Evolutionary conservation across 2,888 invertebrate genomes (phyloP).

Genomic region (Oligia strigilis): DNA sequence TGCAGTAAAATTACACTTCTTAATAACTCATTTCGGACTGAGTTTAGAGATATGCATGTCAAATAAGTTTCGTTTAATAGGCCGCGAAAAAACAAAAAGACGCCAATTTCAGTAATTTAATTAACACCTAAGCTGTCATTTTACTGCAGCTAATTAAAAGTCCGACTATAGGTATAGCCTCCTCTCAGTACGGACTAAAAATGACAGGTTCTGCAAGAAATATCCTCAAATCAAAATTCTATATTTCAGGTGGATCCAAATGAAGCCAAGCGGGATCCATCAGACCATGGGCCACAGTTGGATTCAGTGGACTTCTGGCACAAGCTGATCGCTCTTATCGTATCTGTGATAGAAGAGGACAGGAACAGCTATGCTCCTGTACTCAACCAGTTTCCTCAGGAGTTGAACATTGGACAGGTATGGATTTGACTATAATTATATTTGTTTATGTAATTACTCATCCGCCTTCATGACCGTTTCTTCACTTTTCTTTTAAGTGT

Average conservation of each 20-base stretch:
- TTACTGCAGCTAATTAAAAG: too few species aligned
- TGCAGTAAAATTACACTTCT: too few species aligned
- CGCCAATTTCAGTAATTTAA: too few species aligned
- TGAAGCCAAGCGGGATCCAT: slow-evolving; percentile 96
- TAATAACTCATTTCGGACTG: too few species aligned
- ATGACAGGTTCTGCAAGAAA: background rate
- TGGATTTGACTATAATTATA: background rate
- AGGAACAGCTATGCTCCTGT: slow-evolving; percentile 99
- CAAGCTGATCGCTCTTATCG: slow-evolving; percentile 98
- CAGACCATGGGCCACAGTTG: slow-evolving; percentile 96
- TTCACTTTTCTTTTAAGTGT: background rate
- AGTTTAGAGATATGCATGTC: too few species aligned
- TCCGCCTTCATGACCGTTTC: background rate
- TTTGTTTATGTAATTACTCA: background rate
- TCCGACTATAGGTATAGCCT: background rate
- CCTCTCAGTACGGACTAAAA: background rate
- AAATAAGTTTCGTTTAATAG: too few species aligned
- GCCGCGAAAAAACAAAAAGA: too few species aligned
- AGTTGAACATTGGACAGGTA: slow-evolving; percentile 99
- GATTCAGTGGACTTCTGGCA: slow-evolving; percentile 99
- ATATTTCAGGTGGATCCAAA: slow-evolving; percentile 94
- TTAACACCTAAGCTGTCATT: too few species aligned
- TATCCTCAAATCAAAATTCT: background rate
- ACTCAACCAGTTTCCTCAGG: slow-evolving; percentile 99
- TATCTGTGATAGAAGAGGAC: slow-evolving; percentile 99